Percentiles rank a stretch among this genome's conserved stretches.
phyloP scores from a whole-genome alignment of 2,797 vertebrate species.

The Anguilla megastoma region DNA sequence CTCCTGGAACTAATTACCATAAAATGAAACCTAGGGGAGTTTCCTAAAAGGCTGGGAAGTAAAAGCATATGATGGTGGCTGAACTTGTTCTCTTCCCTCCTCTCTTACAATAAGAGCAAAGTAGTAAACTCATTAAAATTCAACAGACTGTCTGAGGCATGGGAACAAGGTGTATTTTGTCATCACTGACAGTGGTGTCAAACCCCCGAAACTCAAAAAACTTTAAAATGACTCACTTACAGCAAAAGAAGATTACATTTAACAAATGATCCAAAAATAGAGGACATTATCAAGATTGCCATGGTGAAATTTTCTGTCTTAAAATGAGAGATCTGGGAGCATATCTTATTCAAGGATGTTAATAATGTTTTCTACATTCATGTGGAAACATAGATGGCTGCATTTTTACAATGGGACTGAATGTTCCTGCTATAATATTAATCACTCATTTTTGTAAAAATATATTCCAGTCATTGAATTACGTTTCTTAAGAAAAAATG shows the following conservation, averaged over 20 bases:
- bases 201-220: not conserved
- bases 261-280: not conserved
- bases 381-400: not conserved
- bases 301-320: not conserved
- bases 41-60: not conserved
- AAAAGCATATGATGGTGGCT: not conserved
- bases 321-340: not conserved
- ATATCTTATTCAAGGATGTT: not conserved
- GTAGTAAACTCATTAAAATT: not conserved
- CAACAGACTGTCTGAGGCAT: slow-evolving; percentile 8
- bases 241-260: not conserved
- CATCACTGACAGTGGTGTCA: not conserved
- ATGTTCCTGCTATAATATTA: not conserved
- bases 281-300: not conserved
- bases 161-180: not conserved
- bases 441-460: not conserved
- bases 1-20: not conserved
- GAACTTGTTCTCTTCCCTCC: not conserved
- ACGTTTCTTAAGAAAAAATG: not conserved
- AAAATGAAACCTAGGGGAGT: not conserved
- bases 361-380: not conserved
- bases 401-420: not conserved
- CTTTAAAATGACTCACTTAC: not conserved
- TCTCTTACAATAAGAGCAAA: not conserved
- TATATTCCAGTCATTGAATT: not conserved